These are phyloP conservation scores for Octonoba sinensis DNA, from an alignment of 2,888 invertebrate species.

Conservation along the genomic window DNA sequence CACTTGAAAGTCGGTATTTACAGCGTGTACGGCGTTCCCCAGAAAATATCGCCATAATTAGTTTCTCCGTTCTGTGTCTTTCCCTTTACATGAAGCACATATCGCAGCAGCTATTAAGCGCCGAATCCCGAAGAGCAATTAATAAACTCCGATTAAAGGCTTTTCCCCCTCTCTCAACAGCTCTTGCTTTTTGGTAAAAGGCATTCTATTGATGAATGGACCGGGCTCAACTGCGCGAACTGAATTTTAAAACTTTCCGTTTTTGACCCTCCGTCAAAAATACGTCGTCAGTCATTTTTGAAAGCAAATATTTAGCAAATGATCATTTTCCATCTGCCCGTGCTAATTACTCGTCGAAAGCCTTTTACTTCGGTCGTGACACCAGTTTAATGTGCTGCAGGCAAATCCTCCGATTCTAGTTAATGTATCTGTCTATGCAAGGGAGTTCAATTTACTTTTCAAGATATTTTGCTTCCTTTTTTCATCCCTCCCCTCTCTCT, in stretches of 20 bases:
- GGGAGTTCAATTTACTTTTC: conserved; percentile 16
- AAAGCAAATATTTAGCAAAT: conserved; percentile 48
- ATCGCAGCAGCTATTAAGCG: conserved; percentile 27
- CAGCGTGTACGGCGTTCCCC: too few species aligned
- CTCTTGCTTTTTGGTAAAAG: conserved; percentile 32
- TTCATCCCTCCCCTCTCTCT: not conserved
- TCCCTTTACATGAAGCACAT: conserved; percentile 12
- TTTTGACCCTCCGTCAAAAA: conserved; percentile 15
- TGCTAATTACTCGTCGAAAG: conserved; percentile 48
- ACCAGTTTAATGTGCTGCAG: too few species aligned
- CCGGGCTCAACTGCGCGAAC: not conserved
- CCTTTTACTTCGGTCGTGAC: conserved; percentile 18
- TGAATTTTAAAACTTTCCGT: conserved; percentile 25
- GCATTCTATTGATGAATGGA: conserved; percentile 34
- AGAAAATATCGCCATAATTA: too few species aligned
- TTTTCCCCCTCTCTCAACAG: not conserved
- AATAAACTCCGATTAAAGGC: conserved; percentile 48
- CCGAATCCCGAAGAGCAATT: conserved; percentile 40
- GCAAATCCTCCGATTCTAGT: conserved; percentile 1
- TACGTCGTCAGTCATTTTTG: conserved; percentile 34
- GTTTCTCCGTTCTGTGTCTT: too few species aligned
- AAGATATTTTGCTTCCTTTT: not conserved
- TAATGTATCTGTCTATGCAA: conserved; percentile 13
- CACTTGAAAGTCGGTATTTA: too few species aligned
- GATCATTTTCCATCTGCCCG: conserved; percentile 40